Conservation (phyloP, 2,797 vertebrate genomes). For the Philypnodon macrostomus region DNA sequence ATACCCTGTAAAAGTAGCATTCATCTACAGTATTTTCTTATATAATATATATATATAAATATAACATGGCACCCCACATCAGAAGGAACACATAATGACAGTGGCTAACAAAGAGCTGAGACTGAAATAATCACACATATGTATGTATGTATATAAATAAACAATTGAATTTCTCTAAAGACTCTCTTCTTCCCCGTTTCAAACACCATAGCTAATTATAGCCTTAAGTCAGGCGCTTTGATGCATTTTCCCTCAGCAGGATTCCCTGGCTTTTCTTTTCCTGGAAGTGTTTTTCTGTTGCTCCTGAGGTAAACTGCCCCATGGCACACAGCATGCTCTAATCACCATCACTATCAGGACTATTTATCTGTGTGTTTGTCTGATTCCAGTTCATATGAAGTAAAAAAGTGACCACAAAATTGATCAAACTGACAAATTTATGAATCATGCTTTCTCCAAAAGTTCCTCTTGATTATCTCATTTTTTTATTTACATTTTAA, state of each 20-base stretch:
- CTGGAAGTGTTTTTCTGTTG: constrained; percentile 74
- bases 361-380: constrained; percentile 40
- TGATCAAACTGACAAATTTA: constrained; percentile 6
- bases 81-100: constrained; percentile 11
- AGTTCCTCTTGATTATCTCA: not conserved
- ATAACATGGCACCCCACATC: constrained; percentile 6
- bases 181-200: constrained; percentile 67
- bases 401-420: constrained; percentile 27
- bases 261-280: constrained; percentile 67
- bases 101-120: constrained; percentile 13
- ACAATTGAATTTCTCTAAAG: constrained; percentile 63
- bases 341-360: constrained; percentile 51
- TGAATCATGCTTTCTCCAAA: constrained; percentile 17
- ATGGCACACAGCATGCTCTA: constrained; percentile 65
- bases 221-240: constrained; percentile 76
- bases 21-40: too few species aligned
- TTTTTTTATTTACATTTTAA: too few species aligned
- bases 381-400: constrained; percentile 4
- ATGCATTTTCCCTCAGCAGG: constrained; percentile 73
- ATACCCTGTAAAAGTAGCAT: too few species aligned
- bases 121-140: constrained; percentile 53
- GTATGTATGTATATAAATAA: constrained; percentile 73
- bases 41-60: not conserved
- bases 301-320: constrained; percentile 72
- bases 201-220: constrained; percentile 78